Evolutionary conservation across 2,888 invertebrate genomes (phyloP).

Genomic region (Sphaeridia pumilis): DNA sequence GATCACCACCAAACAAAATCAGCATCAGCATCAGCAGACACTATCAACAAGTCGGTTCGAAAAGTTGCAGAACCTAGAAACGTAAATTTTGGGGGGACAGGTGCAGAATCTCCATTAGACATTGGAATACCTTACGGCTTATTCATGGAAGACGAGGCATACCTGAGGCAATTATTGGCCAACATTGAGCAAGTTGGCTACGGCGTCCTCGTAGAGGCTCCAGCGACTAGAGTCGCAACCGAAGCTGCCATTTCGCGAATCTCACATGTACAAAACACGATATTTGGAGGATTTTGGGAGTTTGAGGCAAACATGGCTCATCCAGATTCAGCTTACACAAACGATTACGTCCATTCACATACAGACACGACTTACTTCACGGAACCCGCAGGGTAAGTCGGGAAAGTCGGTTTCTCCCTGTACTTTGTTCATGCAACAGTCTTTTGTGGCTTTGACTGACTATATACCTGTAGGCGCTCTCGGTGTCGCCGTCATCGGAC

Average conservation of each 20-base stretch:
- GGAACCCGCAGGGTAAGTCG: slow-evolving; percentile 57
- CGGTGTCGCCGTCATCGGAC: no score
- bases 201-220: slow-evolving; percentile 41
- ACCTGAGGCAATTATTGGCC: slow-evolving; percentile 20
- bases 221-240: slow-evolving; percentile 45
- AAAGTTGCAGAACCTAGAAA: not conserved
- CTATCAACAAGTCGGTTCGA: not conserved
- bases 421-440: no score
- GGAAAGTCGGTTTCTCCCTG: no score
- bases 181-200: slow-evolving; percentile 25
- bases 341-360: slow-evolving; percentile 55
- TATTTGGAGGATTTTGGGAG: slow-evolving; percentile 62
- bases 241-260: slow-evolving; percentile 47
- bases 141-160: slow-evolving; percentile 25
- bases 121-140: slow-evolving; percentile 17
- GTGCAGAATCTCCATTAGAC: slow-evolving; percentile 3
- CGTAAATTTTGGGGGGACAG: not conserved
- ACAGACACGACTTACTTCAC: slow-evolving; percentile 68
- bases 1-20: not conserved
- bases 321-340: slow-evolving; percentile 63
- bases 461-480: no score
- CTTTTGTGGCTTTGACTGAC: no score
- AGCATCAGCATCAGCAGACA: not conserved
- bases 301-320: slow-evolving; percentile 50
- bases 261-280: slow-evolving; percentile 54